Percentiles rank a stretch among this genome's conserved stretches.
phyloP scores from a whole-genome alignment of 2,113 vertebrate species.

The Desmodus rotundus region DNA sequence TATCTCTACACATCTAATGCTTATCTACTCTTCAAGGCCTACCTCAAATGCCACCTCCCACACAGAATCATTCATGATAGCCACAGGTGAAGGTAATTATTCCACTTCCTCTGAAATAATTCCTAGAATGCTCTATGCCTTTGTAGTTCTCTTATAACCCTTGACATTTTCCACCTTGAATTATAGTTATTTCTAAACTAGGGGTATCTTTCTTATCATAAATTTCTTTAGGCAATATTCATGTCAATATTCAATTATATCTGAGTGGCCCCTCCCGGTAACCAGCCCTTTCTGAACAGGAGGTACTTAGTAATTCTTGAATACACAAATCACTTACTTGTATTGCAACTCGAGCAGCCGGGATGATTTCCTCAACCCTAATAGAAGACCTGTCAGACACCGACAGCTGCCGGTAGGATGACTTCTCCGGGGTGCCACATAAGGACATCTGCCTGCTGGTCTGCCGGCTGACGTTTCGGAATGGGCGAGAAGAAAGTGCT shows the following conservation, averaged over 20 bases:
- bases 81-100: not conserved
- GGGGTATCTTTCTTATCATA: not conserved
- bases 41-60: not conserved
- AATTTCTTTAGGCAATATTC: not conserved
- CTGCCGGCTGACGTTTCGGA: constrained; percentile 91
- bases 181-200: not conserved
- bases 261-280: not conserved
- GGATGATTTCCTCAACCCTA: constrained; percentile 97
- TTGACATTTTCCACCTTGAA: not conserved
- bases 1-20: not conserved
- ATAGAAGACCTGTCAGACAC: constrained; percentile 98
- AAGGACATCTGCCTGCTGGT: constrained; percentile 92
- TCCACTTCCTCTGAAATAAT: not conserved
- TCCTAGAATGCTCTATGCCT: not conserved
- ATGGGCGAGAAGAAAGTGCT: constrained; percentile 94
- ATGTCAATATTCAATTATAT: not conserved
- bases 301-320: not conserved
- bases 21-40: not conserved
- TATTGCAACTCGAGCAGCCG: constrained; percentile 96
- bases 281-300: not conserved
- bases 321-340: constrained; percentile 83
- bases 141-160: not conserved
- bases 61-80: not conserved
- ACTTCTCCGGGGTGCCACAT: constrained; percentile 96
- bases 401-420: constrained; percentile 94